A percentile compares a stretch with the other conserved stretches of the same genome.
Conservation (phyloP, 2,797 vertebrate species). For the Furcifer pardalis region DNA sequence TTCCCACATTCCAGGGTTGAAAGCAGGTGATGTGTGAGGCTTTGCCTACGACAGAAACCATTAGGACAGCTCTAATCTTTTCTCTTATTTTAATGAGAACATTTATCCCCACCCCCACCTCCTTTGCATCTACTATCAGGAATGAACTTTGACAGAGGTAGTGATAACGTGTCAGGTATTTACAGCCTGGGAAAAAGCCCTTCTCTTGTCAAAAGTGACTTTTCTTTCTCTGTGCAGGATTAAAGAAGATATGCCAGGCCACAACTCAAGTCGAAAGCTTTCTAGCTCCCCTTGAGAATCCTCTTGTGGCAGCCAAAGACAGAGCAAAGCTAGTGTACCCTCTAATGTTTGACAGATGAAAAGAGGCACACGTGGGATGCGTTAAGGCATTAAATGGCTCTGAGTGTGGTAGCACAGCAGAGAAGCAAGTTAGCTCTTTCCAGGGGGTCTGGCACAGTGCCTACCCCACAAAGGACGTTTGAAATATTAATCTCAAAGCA, state of each 20-base stretch:
- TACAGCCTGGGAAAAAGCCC: neutral
- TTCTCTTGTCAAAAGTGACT: slow-evolving; percentile 8
- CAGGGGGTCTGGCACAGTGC: neutral
- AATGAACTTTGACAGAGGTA: slow-evolving; percentile 17
- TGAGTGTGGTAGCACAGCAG: neutral
- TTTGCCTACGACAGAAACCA: neutral
- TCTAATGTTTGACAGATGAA: neutral
- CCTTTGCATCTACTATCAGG: neutral
- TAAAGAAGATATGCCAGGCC: neutral
- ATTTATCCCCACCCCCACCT: neutral
- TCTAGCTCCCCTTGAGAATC: neutral
- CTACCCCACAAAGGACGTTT: neutral
- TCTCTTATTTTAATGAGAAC: neutral
- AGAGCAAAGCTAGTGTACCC: neutral
- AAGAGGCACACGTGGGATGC: slow-evolving; percentile 3
- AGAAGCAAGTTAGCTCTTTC: neutral
- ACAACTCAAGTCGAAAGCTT: slow-evolving; percentile 8
- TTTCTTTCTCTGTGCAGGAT: neutral
- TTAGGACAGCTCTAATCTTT: neutral
- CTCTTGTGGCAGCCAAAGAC: neutral
- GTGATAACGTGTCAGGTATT: neutral
- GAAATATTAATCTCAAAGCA: neutral
- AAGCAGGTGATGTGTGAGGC: slow-evolving; percentile 16
- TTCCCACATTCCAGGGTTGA: slow-evolving; percentile 2
- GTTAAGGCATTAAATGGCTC: slow-evolving; percentile 12